These are phyloP conservation scores for Illadopsis cleaveri DNA, from an alignment of 2,113 vertebrate species.

Conservation along the genomic window DNA sequence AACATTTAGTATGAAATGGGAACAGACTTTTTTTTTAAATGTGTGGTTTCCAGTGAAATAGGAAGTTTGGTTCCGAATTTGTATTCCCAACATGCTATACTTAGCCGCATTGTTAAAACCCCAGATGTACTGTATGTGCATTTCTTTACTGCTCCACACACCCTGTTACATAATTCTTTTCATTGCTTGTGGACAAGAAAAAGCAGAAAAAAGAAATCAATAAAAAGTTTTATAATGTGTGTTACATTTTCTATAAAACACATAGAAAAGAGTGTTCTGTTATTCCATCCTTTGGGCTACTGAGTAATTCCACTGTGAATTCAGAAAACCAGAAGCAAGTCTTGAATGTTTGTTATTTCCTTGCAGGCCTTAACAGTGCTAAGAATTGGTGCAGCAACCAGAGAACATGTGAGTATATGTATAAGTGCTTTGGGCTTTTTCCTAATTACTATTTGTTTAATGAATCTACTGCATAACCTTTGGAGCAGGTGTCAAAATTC, in stretches of 20 bases:
- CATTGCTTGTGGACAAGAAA: neutral
- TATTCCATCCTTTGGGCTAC: neutral
- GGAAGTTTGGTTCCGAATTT: neutral
- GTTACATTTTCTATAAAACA: neutral
- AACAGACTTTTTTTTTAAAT: neutral
- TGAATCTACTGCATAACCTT: neutral
- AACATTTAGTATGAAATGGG: neutral
- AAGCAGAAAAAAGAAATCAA: neutral
- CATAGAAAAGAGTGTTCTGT: neutral
- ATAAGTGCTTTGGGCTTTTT: neutral
- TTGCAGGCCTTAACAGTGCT: slow-evolving; percentile 78
- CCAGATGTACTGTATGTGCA: neutral
- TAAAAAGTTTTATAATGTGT: neutral
- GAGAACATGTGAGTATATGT: slow-evolving; percentile 76
- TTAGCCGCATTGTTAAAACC: neutral
- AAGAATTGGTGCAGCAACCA: slow-evolving; percentile 78
- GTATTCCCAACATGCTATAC: neutral
- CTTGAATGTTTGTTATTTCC: neutral
- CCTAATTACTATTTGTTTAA: neutral
- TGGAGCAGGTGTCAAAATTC: neutral
- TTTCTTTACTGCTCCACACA: neutral
- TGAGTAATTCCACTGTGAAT: neutral
- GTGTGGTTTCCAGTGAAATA: neutral
- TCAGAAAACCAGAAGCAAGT: neutral
- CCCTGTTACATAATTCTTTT: neutral